A percentile compares a stretch with the other conserved stretches of the same genome.
These are phyloP conservation scores for Melanotus villosus DNA, from an alignment of 2,888 invertebrate species.

Conservation along the genomic window DNA sequence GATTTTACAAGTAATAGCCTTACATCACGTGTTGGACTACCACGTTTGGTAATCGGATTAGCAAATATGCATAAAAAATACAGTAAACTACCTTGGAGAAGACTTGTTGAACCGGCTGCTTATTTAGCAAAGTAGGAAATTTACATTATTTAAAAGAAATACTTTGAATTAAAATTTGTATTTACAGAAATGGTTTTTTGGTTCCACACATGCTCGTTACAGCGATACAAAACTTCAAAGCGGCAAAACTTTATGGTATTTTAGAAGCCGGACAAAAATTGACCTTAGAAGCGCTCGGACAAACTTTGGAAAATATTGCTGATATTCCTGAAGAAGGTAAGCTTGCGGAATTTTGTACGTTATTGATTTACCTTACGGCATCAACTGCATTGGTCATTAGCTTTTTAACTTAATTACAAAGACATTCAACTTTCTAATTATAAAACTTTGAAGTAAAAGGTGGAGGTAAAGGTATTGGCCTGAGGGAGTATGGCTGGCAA, in stretches of 20 bases:
- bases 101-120: slow-evolving; percentile 74
- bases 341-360: no score
- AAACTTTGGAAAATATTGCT: slow-evolving; percentile 72
- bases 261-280: slow-evolving; percentile 68
- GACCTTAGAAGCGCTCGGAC: slow-evolving; percentile 70
- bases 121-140: slow-evolving; percentile 69
- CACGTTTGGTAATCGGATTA: slow-evolving; percentile 74
- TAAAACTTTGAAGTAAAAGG: no score
- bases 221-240: slow-evolving; percentile 65
- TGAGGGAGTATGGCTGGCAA: no score
- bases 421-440: no score
- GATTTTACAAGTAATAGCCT: slow-evolving; percentile 71
- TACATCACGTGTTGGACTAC: slow-evolving; percentile 66
- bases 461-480: no score
- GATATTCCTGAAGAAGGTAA: slow-evolving; percentile 65
- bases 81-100: slow-evolving; percentile 74
- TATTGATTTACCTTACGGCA: no score
- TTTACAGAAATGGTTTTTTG: slow-evolving; percentile 68
- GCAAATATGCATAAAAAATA: slow-evolving; percentile 71
- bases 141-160: slow-evolving; percentile 23
- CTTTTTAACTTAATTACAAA: no score
- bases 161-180: neutral
- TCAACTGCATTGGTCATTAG: no score
- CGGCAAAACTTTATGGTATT: slow-evolving; percentile 66
- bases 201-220: slow-evolving; percentile 69